Base-by-base conservation (phyloP, 2,888 invertebrate species). In the Achlya flavicornis region DNA sequence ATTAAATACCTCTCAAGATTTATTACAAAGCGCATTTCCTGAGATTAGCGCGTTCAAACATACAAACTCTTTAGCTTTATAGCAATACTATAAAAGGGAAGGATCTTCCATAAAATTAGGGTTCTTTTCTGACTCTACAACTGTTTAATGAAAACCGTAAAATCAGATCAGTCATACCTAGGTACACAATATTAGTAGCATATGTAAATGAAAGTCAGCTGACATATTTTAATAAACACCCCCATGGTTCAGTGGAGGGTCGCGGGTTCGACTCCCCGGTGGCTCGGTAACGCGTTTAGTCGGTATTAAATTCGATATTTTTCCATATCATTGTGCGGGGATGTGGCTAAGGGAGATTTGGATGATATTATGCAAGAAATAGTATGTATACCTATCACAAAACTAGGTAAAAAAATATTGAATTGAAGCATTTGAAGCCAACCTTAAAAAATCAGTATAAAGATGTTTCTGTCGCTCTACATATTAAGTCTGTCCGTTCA, bases 261-360 rank as follows among this genome's bases (percentile, higher is more conserved):
- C 67, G 70, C 72, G 73, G 77, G 76, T 78, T 85, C 73, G 75
- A 75, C 72, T 82, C 86, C 85, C 74, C 61, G 73, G 72, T 68
- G 75, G 74, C 73, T 75, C 67, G 67, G 59, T 76, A 83, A 80
- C 73, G 80, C 80, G 84, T 86, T 87, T 86, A 84, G 87, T 88
- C 80, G 84, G 85, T 88, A 90, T 89, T 92, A 89, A 90, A 92
- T 90, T 82, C 80, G 86, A 92, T 92, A 92, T 92, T 92, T 92
- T 92, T 92, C 89, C 89, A 90, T 90, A 89, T 90, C 89, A 89
- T 84, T 87, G 85, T 87, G 75, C 73, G 77, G 83, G 87, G 79
- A 79, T 72, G 72, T 68, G 78, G 78, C 70, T 77, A 77, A 77
- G 87, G 87, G 84, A 74, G 78, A 79, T 70, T 63, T 61, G 87